Base-by-base conservation (phyloP, 2,888 invertebrate genomes). In the Leptura quadrifasciata region DNA sequence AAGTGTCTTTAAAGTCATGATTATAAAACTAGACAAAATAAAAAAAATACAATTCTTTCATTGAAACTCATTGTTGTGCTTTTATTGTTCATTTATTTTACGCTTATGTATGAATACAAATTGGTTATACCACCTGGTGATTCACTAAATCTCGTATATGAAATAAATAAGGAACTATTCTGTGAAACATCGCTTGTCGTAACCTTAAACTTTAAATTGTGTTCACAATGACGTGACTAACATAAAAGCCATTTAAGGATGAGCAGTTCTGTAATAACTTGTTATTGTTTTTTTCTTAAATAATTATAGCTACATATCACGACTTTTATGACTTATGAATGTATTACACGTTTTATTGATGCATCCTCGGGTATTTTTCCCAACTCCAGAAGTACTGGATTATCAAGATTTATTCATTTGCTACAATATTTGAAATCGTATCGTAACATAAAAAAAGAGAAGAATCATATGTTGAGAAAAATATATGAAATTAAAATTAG, bases 151-250 rank as follows among this genome's bases (percentile, higher is more conserved):
- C 12, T 4, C 24, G 47, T 65, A 27, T 15, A 60, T 57, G 61
- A 71, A 71, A 47, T 57, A 60, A 71, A 71, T 20, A 15, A 71
- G 71, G 71, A 71, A 71, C 71, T 61, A 15, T 35, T 71, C 61
- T 24, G 52, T 20, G 27, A 71, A 61, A 21, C 61, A 61, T 39
- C 60, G 39, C 21, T 60, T 31, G 47, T 71, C 52, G 71, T 71
- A 71, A 71, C 71, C 71, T 71, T 71, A 71, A 71, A 71, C 71
- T 71, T 71, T 71, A n/a, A 61, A n/a, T 5, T 60, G 20, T 47
- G 61, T 54, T 71, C 27, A 52, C 21, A 47, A 27, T 60, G 61
- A 71, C 47, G 61, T 71, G 71, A 61, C 61, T 61, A 60, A 60
- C 15, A 57, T 18, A 67, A 54, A 24, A 47, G 12, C 63, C 63